phyloP scores from a whole-genome alignment of 2,113 vertebrate species.

The Tyto alba region DNA sequence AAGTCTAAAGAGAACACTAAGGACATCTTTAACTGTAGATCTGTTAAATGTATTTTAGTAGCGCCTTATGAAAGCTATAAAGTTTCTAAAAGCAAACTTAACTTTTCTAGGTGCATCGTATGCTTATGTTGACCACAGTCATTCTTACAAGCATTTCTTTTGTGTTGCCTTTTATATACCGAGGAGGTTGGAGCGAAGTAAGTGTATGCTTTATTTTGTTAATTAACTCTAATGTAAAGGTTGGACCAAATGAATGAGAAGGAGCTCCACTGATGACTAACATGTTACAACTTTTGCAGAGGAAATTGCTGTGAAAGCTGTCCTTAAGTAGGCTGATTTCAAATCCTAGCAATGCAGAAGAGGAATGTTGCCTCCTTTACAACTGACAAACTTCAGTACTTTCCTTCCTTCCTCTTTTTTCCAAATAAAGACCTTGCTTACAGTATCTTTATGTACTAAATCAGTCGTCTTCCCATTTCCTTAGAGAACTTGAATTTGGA shows the following conservation, averaged over 20 bases:
- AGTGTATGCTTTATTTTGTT: not conserved
- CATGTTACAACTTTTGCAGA: not conserved
- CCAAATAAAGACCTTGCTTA: not conserved
- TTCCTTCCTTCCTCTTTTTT: not conserved
- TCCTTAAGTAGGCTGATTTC: not conserved
- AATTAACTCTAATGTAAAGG: not conserved
- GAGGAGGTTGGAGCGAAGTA: conserved; percentile 83
- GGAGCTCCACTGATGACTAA: not conserved
- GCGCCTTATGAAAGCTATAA: not conserved
- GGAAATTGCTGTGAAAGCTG: not conserved
- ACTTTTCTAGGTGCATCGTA: conserved; percentile 76
- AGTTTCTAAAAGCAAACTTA: not conserved
- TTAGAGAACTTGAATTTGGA: not conserved
- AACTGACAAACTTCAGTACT: not conserved
- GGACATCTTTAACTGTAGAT: not conserved
- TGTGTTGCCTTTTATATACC: conserved; percentile 82
- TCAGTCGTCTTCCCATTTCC: not conserved
- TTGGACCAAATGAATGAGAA: not conserved
- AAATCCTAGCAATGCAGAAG: not conserved
- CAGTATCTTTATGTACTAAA: not conserved
- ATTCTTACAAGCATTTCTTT: conserved; percentile 78
- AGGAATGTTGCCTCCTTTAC: not conserved
- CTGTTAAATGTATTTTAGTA: not conserved
- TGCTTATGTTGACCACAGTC: conserved; percentile 79
- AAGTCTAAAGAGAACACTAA: not conserved